Conservation (phyloP, 2,113 vertebrate species). For the Synchiropus splendidus region DNA sequence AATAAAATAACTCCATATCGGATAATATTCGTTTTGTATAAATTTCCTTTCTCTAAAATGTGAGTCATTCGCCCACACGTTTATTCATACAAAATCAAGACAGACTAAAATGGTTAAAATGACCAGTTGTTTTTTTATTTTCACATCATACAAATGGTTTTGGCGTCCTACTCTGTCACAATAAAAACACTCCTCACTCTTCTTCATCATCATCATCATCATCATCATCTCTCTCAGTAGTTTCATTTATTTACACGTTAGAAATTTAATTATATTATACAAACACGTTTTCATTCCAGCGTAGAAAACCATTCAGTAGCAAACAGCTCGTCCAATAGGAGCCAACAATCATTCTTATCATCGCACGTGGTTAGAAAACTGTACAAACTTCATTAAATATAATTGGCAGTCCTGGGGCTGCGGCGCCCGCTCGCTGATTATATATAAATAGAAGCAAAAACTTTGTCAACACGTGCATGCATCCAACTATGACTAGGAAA, state of each 20-base stretch:
- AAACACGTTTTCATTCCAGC: constrained; percentile 43
- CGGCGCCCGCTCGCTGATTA: too few species aligned
- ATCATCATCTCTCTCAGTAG: constrained; percentile 40
- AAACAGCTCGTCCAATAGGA: constrained; percentile 41
- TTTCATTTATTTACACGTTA: constrained; percentile 69
- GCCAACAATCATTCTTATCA: constrained; percentile 15
- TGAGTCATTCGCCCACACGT: too few species aligned
- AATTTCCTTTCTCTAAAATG: background rate
- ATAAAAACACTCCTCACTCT: constrained; percentile 39
- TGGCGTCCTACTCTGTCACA: constrained; percentile 31
- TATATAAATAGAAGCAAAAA: too few species aligned
- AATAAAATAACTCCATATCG: background rate
- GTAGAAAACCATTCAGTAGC: constrained; percentile 36
- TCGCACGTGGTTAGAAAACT: constrained; percentile 29
- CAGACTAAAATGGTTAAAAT: constrained; percentile 48
- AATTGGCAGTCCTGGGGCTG: too few species aligned
- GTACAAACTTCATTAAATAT: constrained; percentile 21
- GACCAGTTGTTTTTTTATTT: constrained; percentile 68
- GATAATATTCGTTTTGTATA: background rate
- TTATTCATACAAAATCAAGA: too few species aligned
- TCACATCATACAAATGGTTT: constrained; percentile 62
- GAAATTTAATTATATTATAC: constrained; percentile 62
- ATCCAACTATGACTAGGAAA: constrained; percentile 7
- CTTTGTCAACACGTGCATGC: constrained; percentile 40
- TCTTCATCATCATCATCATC: constrained; percentile 24